Evolutionary conservation across 2,113 vertebrate genomes (phyloP).

Genomic region (Ailurus styani): DNA sequence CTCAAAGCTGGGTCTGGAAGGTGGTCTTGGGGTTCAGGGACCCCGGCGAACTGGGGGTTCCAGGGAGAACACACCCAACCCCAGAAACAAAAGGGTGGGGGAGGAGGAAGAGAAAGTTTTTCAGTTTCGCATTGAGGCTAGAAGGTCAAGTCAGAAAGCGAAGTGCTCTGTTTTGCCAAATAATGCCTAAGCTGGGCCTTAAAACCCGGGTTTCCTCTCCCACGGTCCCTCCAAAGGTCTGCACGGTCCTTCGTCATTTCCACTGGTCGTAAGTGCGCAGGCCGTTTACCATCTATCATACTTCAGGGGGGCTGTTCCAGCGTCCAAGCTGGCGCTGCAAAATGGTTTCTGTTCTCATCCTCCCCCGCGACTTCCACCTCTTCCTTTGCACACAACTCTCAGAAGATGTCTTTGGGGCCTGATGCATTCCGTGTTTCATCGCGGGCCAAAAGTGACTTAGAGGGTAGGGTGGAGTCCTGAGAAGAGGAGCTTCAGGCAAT

Average conservation of each 20-base stretch:
- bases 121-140: neutral
- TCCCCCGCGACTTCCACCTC: neutral
- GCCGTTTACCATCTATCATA: neutral
- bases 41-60: neutral
- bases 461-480: neutral
- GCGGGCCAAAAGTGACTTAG: neutral
- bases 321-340: neutral
- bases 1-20: neutral
- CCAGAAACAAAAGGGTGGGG: neutral
- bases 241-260: neutral
- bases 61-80: neutral
- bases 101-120: neutral
- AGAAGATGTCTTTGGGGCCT: neutral
- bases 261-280: neutral
- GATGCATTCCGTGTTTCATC: neutral
- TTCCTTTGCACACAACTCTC: neutral
- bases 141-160: neutral
- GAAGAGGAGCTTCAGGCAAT: neutral
- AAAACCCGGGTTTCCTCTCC: neutral
- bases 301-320: neutral
- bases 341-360: slow-evolving; percentile 34
- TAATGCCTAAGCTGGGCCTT: neutral
- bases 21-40: neutral
- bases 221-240: neutral
- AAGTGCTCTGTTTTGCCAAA: neutral